Evolutionary conservation across 1,140 invertebrate genomes (phyloP), one percentile per base, ranked within the genome.

Genomic region (Harlomillsia oculata): DNA sequence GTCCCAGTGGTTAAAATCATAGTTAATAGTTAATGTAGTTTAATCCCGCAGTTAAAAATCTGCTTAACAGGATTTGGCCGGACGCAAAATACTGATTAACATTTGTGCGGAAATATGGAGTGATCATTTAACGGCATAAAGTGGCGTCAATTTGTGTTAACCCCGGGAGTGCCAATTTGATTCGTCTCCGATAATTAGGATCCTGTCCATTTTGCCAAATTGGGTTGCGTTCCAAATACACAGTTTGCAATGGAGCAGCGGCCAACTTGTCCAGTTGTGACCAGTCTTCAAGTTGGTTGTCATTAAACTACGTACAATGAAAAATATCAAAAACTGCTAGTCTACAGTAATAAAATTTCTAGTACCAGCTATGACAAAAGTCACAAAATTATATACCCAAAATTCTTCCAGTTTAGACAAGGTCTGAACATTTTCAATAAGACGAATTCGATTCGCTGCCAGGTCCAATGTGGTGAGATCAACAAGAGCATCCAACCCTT

Each of bases 141-240:
- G 92, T 97, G 6, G 95, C 94, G 77, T 99, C 96, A 60, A 99
- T 88, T 72, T 98, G 94, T 46, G 79, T 77, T 20, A 99, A 73
- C 68, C 83, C 83, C 0, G 94, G 92, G 20, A 95, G 72, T 8
- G 84, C 77, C 34, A 97, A 70, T 72, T 89, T 96, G 18, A 98
- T 78, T 74, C 97, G 97, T 62, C 89, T 78, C 57, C 95, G 73
- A 68, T 99, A 99, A 60, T 82, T 86, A 0, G 84, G 75, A 72
- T 93, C 89, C 16, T 80, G 78, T 0, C 82, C 80, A 34, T 53
- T 44, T 34, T 51, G 40, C 62, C 62, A 64, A 2, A 98, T 72
- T 0, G 94, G 93, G 77, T 98, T 99, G 16, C 84, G 74, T 70
- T 97, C 93, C 62, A 99, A 72, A 70, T 99, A 99, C 26, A 99